Base-by-base conservation (phyloP, 2,113 vertebrate genomes). In the Patagioenas fasciata region DNA sequence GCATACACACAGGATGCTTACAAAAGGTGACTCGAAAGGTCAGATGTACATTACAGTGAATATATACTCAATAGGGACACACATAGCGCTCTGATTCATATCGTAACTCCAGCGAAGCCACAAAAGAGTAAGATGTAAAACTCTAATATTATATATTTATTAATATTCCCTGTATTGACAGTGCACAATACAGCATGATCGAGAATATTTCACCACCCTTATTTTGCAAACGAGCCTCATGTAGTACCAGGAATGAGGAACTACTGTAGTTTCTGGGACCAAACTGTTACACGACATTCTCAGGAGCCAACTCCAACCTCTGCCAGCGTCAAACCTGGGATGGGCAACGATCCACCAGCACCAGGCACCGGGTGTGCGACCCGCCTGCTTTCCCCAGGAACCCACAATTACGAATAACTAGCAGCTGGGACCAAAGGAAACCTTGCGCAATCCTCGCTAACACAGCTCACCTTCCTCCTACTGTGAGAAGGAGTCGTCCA, bases 21-120 rank as follows among this genome's bases (percentile, higher is more conserved):
- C 10, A 62, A 15, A 53, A 58, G 48, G 61, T 77, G 60, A 80
- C 75, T 47, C 62, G 7, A 15, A 80, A 90, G 72, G 83, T 80
- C 88, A 70, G 71, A 66, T 69, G 64, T 70, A 66, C 42, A 87
- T 86, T 34, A 29, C 1, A 11, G 54, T 58, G 29, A 83, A 73
- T 40, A 28, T 15, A 32, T 10, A 36, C 16, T 44, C 38, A 77
- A 42, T 0, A 71, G 31, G 54, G 36, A 31, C 44, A 72, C 15
- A 64, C 15, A 11, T 5, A 75, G 53, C 1, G 0, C 50, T 62
- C 56, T 1, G 2, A 29, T 70, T 62, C 2, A 0, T 32, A 32
- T 6, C 47, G 65, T 34, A 83, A 65, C 31, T 36, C 69, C 3
- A 34, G 23, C 5, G 13, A 85, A 88, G 40, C 25, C 60, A 66